Base-by-base conservation (phyloP, 1,140 invertebrate genomes). In the Tribolium castaneum region DNA sequence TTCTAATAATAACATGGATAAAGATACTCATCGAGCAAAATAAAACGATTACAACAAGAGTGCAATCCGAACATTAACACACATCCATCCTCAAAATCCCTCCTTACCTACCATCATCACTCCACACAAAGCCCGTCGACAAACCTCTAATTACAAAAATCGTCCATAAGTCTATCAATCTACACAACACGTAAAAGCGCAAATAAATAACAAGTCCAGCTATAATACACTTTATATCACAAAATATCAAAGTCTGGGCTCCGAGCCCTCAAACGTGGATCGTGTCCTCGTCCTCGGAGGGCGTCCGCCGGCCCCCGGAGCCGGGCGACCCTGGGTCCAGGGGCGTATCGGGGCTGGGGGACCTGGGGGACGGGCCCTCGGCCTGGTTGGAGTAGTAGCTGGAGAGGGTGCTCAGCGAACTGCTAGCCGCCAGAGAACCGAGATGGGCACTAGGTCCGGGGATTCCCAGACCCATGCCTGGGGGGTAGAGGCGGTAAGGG, bases 401-500 rank as follows among this genome's bases (percentile, higher is more conserved):
- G 49, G 90, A 91, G 70, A 93, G 87, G 34, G 89, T 90, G 70
- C 89, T 89, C 7, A 91, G 81, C 10, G 89, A 90, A 59, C 90
- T 88, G 80, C 90, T 90, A 34, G 90, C 90, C 2, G 90, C 88
- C 12, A 92, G 80, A n/a, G 88, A 88, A n/a, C 89, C 88, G 3
- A 90, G 82, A 5, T 89, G 87, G 19, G 90, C 89, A 22, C 91
- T 92, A 1, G 92, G 91, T 19, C 91, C 91, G 7, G 92, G 90
- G 30, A 93, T 86, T 75, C 89, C 89, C 71, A 90, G 83, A 7
- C 90, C 90, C 88, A 92, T 90, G 19, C 90, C 87, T 6, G 90
- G 88, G 0, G 91, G 92, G 81, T 93, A 92, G 5, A 92, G 90
- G 84, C 95, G 90, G 87, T 96, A 97, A 35, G 95, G 94, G 85